phyloP scores from a whole-genome alignment of 2,113 vertebrate species.

The Todiramphus saurophagus region DNA sequence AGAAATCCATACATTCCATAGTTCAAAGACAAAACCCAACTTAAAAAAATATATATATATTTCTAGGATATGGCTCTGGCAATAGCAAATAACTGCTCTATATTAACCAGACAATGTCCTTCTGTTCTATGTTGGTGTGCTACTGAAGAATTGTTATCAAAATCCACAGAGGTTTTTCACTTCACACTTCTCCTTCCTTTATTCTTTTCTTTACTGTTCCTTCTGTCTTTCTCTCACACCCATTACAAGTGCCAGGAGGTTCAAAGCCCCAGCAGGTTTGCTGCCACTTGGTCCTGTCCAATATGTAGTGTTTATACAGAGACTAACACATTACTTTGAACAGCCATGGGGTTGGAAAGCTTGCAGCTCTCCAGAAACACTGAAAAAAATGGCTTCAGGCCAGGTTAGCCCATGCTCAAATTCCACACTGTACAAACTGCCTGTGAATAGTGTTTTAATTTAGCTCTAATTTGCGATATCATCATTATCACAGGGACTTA shows the following conservation, averaged over 20 bases:
- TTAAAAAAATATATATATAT: not conserved
- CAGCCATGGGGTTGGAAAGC: not conserved
- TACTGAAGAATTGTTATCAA: not conserved
- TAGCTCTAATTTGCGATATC: not conserved
- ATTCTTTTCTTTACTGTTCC: not conserved
- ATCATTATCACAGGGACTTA: not conserved
- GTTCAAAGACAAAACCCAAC: not conserved
- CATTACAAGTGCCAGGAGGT: not conserved
- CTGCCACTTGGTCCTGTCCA: not conserved
- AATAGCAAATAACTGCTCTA: not conserved
- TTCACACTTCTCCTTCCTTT: not conserved
- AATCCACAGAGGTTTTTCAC: not conserved
- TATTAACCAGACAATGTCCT: not conserved
- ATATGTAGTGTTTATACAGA: not conserved
- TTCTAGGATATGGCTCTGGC: not conserved
- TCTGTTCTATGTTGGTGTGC: not conserved
- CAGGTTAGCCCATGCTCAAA: not conserved
- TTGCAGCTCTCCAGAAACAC: not conserved
- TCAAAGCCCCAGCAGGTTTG: not conserved
- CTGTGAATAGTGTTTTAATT: not conserved
- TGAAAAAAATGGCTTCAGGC: not conserved
- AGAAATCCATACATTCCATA: not conserved
- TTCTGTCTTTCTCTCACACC: not conserved
- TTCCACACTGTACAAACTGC: not conserved
- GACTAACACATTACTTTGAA: not conserved